Conservation (phyloP, 2,888 invertebrate genomes). For the Drosophila mulleri region DNA sequence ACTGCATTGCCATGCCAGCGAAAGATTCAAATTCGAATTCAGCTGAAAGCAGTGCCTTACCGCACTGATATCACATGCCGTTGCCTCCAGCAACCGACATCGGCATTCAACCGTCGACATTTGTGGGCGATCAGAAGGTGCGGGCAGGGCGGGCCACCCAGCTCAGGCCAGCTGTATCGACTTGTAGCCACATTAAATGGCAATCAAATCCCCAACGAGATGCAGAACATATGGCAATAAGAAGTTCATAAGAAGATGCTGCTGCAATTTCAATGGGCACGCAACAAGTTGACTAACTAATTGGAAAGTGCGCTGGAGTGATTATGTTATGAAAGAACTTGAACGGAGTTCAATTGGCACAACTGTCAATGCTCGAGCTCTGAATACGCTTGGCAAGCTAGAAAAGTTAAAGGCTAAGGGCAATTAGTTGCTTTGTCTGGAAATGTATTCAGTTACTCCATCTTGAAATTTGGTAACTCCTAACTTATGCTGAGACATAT, state of each 20-base stretch:
- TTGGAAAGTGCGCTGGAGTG: constrained; percentile 7
- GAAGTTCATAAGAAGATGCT: not conserved
- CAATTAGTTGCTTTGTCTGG: too few species aligned
- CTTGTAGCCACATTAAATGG: constrained; percentile 26
- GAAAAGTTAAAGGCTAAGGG: not conserved
- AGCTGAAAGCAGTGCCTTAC: constrained; percentile 22
- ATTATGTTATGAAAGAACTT: constrained; percentile 1
- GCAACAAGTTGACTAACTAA: constrained; percentile 25
- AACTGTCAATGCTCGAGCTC: not conserved
- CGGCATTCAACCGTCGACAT: constrained; percentile 7
- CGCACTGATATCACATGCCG: constrained; percentile 28
- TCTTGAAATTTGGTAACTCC: too few species aligned
- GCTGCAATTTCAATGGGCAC: not conserved
- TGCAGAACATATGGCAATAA: constrained; percentile 27
- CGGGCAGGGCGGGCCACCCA: not conserved
- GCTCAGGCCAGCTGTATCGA: not conserved
- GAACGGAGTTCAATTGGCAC: not conserved
- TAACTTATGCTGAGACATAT: too few species aligned
- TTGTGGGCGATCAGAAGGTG: not conserved
- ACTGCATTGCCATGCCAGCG: constrained; percentile 44
- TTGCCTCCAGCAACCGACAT: constrained; percentile 46
- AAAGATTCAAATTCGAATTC: constrained; percentile 25
- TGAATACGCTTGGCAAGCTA: not conserved
- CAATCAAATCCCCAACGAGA: constrained; percentile 32
- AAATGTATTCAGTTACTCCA: too few species aligned